phyloP scores from a whole-genome alignment of 2,888 invertebrate genomes.

The Phytoseiulus persimilis region DNA sequence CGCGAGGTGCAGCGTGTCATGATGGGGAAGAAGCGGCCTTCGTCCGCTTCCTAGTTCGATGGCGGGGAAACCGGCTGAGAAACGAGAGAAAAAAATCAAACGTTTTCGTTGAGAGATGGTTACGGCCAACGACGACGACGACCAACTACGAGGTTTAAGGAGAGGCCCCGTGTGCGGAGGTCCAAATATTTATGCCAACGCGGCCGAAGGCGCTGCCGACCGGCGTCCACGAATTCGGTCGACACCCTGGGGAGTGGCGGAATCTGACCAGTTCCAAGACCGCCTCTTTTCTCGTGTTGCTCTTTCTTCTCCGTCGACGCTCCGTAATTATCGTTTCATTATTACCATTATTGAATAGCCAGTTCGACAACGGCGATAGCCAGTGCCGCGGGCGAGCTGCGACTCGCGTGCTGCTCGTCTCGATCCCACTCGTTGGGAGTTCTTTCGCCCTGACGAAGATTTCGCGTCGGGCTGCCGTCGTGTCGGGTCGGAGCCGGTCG shows the following conservation, averaged over 20 bases:
- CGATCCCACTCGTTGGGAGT: no score
- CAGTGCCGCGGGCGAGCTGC: neutral
- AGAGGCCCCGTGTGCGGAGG: conserved; percentile 5
- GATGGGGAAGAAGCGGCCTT: neutral
- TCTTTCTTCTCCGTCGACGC: neutral
- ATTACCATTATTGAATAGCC: neutral
- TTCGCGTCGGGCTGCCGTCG: no score
- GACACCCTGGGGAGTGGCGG: conserved; percentile 5
- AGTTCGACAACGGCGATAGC: neutral
- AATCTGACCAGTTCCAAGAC: conserved; percentile 5
- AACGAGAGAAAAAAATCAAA: neutral
- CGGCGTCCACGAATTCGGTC: neutral
- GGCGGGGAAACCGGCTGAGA: neutral
- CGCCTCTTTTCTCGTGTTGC: neutral
- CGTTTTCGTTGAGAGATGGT: conserved; percentile 5
- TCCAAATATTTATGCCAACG: neutral
- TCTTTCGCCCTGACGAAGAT: no score
- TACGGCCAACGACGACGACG: neutral
- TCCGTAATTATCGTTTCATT: neutral
- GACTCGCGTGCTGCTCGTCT: neutral
- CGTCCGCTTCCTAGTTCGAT: neutral
- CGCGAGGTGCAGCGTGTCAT: neutral
- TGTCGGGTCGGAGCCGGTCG: no score
- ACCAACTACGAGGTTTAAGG: neutral
- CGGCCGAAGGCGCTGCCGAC: neutral